Evolutionary conservation across 2,888 invertebrate species (phyloP).

Genomic region (Ichneumoninae sp.): DNA sequence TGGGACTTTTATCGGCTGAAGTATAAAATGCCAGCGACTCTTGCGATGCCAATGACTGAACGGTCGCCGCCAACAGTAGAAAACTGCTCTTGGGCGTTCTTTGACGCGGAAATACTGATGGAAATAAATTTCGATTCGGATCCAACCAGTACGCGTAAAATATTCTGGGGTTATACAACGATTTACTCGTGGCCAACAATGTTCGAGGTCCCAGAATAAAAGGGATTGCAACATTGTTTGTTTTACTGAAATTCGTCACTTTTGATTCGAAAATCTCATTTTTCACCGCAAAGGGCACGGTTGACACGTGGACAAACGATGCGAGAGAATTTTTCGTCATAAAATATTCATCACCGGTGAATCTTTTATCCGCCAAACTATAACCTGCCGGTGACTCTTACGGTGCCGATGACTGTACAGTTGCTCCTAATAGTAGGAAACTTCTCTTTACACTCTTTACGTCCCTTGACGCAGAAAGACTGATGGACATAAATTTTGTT

Average conservation of each 20-base stretch:
- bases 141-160: no score
- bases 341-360: no score
- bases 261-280: not conserved
- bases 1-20: not conserved
- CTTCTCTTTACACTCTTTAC: not conserved
- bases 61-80: not conserved
- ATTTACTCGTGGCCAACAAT: no score
- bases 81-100: not conserved
- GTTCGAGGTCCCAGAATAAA: no score
- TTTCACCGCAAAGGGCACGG: no score
- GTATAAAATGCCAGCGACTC: not conserved
- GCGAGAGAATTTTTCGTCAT: not conserved
- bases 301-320: not conserved
- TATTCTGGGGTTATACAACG: no score
- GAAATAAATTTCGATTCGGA: no score
- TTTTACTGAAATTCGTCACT: not conserved
- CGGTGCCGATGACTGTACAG: not conserved
- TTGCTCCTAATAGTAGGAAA: conserved; percentile 1
- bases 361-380: not conserved
- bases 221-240: no score
- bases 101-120: no score
- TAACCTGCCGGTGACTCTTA: not conserved
- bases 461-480: not conserved
- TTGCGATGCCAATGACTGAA: not conserved
- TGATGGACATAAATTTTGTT: no score